These are phyloP conservation scores for Pelecanus crispus DNA, from an alignment of 2,113 vertebrate species.

Conservation along the genomic window DNA sequence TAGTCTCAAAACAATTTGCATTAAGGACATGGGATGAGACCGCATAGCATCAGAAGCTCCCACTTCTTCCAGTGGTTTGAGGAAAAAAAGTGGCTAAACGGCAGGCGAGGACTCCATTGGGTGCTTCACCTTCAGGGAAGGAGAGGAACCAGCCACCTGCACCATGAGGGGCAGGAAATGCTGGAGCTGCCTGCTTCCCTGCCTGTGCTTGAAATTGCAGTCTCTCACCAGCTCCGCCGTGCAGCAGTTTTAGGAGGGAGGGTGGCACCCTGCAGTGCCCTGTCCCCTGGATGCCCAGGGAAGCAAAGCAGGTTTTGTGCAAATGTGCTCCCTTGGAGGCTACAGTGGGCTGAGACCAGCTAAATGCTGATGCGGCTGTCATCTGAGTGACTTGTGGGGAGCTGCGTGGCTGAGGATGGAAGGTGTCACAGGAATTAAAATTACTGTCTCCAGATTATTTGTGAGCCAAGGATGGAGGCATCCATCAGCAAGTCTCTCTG, in stretches of 20 bases:
- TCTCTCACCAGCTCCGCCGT: not conserved
- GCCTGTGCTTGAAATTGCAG: not conserved
- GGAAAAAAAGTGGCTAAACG: not conserved
- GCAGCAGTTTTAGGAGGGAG: not conserved
- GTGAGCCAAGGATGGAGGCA: not conserved
- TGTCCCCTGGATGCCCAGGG: not conserved
- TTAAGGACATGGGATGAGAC: not conserved
- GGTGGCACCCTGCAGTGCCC: not conserved
- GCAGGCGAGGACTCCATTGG: not conserved
- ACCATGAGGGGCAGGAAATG: not conserved
- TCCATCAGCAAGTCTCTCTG: not conserved
- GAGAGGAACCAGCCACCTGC: not conserved
- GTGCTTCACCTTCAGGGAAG: not conserved
- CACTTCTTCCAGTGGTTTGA: not conserved
- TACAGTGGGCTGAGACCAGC: fast-evolving
- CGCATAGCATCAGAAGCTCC: not conserved
- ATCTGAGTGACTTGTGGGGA: not conserved
- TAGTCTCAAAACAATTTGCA: not conserved
- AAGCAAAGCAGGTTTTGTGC: not conserved
- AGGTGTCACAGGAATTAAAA: slow-evolving; percentile 23
- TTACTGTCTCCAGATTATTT: not conserved
- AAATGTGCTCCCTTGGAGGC: not conserved
- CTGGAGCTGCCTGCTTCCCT: not conserved
- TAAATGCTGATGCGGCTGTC: not conserved
- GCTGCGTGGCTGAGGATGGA: not conserved